Conservation (phyloP, 2,113 vertebrate genomes). For the Saccopteryx leptura region DNA sequence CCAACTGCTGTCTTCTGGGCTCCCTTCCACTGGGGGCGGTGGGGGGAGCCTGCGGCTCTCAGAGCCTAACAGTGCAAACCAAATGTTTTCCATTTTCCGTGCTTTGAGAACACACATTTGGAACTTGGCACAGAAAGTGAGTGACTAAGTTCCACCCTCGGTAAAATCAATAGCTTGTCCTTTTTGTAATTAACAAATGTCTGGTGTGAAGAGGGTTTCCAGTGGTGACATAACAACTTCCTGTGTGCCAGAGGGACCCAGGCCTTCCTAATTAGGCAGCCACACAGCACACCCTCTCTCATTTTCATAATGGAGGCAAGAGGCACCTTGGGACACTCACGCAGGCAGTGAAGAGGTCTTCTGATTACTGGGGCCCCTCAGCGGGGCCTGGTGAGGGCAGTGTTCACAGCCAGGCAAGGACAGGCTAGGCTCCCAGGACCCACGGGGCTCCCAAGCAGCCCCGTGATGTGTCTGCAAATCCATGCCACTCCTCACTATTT, state of each 20-base stretch:
- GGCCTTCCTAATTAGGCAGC: conserved; percentile 78
- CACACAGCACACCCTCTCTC: neutral
- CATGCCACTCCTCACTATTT: neutral
- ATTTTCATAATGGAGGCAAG: conserved; percentile 43
- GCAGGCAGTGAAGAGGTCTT: conserved; percentile 65
- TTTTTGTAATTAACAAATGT: conserved; percentile 76
- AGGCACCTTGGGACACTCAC: conserved; percentile 59
- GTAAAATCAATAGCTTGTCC: conserved; percentile 69
- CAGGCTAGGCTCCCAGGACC: neutral
- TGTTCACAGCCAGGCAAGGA: fast-evolving
- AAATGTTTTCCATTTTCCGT: conserved; percentile 51
- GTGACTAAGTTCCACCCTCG: conserved; percentile 5
- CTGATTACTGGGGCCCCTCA: neutral
- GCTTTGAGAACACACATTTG: conserved; percentile 46
- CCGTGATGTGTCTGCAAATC: neutral
- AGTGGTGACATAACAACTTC: conserved; percentile 63
- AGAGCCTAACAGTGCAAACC: neutral
- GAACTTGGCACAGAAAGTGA: neutral
- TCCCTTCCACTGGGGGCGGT: neutral
- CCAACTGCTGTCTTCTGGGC: conserved; percentile 38
- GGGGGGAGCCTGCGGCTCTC: conserved; percentile 68
- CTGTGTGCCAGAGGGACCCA: conserved; percentile 50
- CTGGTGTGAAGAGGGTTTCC: conserved; percentile 60
- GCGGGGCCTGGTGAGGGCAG: fast-evolving
- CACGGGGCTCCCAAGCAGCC: neutral